These are phyloP conservation scores for Penaeus indicus DNA, from an alignment of 1,140 invertebrate genomes.

Conservation along the genomic window DNA sequence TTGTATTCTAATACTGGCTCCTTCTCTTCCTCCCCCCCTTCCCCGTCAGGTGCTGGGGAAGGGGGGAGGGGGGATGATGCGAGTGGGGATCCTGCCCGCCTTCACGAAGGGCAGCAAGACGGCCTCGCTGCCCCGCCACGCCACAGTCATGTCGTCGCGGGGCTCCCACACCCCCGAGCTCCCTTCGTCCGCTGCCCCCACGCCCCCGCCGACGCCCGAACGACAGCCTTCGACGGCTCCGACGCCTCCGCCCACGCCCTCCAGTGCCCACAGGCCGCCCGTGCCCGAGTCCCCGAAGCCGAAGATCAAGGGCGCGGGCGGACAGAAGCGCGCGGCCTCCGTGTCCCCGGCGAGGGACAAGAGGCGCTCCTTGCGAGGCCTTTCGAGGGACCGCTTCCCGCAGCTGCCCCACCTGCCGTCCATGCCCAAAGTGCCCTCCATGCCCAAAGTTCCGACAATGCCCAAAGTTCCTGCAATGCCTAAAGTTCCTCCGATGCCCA, in stretches of 20 bases:
- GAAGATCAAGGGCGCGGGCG: constrained; percentile 42
- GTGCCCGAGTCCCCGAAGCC: constrained; percentile 56
- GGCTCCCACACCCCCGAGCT: too few relatives aligned
- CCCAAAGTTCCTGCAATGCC: background rate
- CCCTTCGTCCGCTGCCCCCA: background rate
- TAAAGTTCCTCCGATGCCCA: constrained; percentile 16
- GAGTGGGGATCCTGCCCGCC: constrained; percentile 44
- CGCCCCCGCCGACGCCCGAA: constrained; percentile 4
- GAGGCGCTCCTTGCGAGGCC: constrained; percentile 51
- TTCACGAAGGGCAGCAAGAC: constrained; percentile 41
- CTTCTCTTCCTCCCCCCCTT: background rate
- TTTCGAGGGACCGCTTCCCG: constrained; percentile 28
- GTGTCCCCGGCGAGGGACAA: constrained; percentile 55
- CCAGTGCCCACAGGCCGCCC: background rate
- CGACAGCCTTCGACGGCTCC: constrained; percentile 9
- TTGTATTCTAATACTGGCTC: background rate
- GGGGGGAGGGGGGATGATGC: constrained; percentile 43
- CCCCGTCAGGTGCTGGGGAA: constrained; percentile 29
- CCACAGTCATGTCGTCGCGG: background rate
- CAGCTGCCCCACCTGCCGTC: constrained; percentile 1
- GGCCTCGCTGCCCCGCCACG: constrained; percentile 39
- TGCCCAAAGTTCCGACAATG: constrained; percentile 19
- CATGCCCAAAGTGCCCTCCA: background rate
- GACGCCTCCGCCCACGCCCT: constrained; percentile 52
- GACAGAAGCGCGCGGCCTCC: constrained; percentile 56